phyloP scores from a whole-genome alignment of 2,113 vertebrate genomes.

The Engraulis encrasicolus region DNA sequence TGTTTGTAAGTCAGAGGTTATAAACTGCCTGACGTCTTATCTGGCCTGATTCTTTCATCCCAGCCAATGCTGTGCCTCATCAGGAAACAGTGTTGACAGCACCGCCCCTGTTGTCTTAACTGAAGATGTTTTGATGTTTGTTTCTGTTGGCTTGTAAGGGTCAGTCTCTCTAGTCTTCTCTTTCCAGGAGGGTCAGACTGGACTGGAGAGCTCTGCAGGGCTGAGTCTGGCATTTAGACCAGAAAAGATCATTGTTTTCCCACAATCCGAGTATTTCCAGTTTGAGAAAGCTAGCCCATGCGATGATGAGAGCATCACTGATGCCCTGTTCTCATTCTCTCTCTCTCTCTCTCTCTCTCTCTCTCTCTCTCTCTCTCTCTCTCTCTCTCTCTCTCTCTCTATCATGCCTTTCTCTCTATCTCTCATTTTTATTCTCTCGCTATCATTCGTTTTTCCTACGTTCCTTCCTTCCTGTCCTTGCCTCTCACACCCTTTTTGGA shows the following conservation, averaged over 20 bases:
- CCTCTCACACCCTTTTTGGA: constrained; percentile 36
- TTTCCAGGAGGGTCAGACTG: background rate
- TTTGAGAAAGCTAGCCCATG: constrained; percentile 13
- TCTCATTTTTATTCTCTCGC: background rate
- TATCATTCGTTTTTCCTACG: background rate
- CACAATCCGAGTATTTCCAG: constrained; percentile 43
- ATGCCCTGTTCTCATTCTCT: background rate
- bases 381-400: background rate
- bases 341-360: background rate
- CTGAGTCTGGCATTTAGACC: background rate
- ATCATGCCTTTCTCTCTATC: background rate
- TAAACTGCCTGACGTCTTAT: background rate
- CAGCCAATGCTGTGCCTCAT: background rate
- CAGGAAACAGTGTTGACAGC: background rate
- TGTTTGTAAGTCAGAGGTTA: background rate
- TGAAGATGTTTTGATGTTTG: background rate
- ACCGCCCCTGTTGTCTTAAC: background rate
- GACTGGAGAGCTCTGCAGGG: too few species aligned
- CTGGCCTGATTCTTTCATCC: constrained; percentile 42
- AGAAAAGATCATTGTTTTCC: constrained; percentile 59
- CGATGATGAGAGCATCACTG: constrained; percentile 13
- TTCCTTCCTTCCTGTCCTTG: background rate
- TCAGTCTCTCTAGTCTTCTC: background rate
- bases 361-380: background rate
- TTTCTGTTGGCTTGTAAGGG: background rate